Evolutionary conservation across 2,113 vertebrate genomes (phyloP).

Genomic region (Eubucco bourcierii): DNA sequence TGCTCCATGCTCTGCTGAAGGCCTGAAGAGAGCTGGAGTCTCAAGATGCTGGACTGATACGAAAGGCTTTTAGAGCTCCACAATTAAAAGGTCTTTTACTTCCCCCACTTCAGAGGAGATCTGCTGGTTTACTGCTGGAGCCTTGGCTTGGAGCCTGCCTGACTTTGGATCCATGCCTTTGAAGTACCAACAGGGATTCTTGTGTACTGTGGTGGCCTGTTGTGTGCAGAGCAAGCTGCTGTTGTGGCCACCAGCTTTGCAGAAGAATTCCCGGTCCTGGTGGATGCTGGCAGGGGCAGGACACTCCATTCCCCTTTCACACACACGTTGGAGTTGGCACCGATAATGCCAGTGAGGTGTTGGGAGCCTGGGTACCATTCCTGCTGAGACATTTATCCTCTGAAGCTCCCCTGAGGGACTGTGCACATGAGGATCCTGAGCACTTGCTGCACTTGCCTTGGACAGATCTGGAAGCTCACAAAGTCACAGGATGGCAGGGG

Average conservation of each 20-base stretch:
- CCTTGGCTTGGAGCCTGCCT: conserved; percentile 39
- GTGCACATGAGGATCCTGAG: background rate
- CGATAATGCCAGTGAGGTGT: background rate
- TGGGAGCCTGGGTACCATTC: background rate
- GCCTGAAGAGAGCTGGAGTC: background rate
- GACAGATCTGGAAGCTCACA: background rate
- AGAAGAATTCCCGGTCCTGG: background rate
- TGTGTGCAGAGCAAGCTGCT: conserved; percentile 26
- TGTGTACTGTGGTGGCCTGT: conserved; percentile 16
- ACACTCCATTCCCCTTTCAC: background rate
- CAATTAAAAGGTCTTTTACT: conserved; percentile 44
- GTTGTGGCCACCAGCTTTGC: background rate
- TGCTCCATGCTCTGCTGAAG: background rate
- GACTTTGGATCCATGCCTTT: conserved; percentile 42
- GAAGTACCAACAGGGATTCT: conserved; percentile 37
- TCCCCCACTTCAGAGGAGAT: background rate
- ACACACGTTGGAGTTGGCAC: rapidly evolving
- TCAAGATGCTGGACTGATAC: background rate
- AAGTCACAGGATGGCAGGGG: too few species aligned
- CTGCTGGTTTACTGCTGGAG: conserved; percentile 15
- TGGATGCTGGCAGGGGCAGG: background rate
- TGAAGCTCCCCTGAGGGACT: background rate
- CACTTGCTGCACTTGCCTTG: rapidly evolving
- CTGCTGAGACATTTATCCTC: background rate
- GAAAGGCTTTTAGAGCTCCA: background rate